These are phyloP conservation scores for Lapara coniferarum DNA, from an alignment of 2,888 invertebrate species.

Conservation along the genomic window DNA sequence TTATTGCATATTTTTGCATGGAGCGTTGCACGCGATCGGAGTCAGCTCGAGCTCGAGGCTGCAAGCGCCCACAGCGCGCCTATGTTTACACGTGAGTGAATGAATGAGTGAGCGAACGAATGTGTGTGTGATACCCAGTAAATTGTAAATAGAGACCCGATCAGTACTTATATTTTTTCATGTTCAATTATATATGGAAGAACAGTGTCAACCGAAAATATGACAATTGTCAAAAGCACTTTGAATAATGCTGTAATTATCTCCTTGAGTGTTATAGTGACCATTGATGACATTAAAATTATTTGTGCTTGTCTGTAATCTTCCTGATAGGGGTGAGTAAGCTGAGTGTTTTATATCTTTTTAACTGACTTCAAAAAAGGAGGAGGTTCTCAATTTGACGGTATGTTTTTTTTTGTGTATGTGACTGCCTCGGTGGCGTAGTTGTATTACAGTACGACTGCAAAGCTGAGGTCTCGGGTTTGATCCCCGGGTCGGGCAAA, in stretches of 20 bases:
- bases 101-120: conserved; percentile 4
- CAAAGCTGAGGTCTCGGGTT: too few species aligned
- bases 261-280: not conserved
- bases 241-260: not conserved
- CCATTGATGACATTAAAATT: not conserved
- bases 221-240: not conserved
- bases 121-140: conserved; percentile 12
- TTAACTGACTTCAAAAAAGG: too few species aligned
- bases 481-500: too few species aligned
- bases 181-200: not conserved
- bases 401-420: too few species aligned
- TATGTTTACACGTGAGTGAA: conserved; percentile 18
- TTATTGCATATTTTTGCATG: conserved; percentile 79
- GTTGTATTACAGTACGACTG: too few species aligned
- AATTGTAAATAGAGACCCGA: conserved; percentile 8
- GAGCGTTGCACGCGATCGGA: conserved; percentile 72
- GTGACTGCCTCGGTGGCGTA: too few species aligned
- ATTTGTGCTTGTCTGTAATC: not conserved
- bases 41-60: conserved; percentile 66
- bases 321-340: not conserved
- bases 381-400: too few species aligned
- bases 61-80: conserved; percentile 50
- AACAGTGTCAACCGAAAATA: not conserved
- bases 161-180: not conserved
- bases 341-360: too few species aligned